Percentiles rank a stretch among this genome's conserved stretches.
Conservation (phyloP, 2,888 invertebrate species). For the Venustoraphidia nigricollis region DNA sequence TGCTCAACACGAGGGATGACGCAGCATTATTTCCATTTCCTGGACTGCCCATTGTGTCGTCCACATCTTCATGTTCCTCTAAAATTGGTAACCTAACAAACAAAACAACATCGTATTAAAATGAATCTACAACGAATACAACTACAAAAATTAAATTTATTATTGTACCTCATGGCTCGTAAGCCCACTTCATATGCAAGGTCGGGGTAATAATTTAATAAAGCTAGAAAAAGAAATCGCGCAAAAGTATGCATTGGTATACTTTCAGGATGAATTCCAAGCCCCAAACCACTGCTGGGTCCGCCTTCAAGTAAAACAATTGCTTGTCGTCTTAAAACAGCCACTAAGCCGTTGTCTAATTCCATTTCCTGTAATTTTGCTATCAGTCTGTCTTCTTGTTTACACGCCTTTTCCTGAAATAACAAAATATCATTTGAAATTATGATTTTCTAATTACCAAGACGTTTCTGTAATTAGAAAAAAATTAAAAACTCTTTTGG, state of each 20-base stretch:
- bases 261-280: slow-evolving; percentile 64
- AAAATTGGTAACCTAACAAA: slow-evolving; percentile 49
- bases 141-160: neutral
- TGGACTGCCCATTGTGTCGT: slow-evolving; percentile 34
- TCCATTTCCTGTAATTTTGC: slow-evolving; percentile 61
- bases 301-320: slow-evolving; percentile 58
- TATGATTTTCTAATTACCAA: too few species aligned
- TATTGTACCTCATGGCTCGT: slow-evolving; percentile 49
- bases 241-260: slow-evolving; percentile 78
- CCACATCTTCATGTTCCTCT: slow-evolving; percentile 52
- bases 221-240: slow-evolving; percentile 58
- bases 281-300: slow-evolving; percentile 56
- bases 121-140: neutral
- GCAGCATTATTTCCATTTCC: slow-evolving; percentile 20
- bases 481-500: too few species aligned
- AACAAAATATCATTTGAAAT: too few species aligned
- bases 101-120: neutral
- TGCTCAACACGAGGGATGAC: slow-evolving; percentile 35
- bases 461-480: too few species aligned
- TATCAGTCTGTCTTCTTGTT: slow-evolving; percentile 65
- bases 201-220: slow-evolving; percentile 59
- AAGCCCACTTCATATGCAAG: slow-evolving; percentile 66
- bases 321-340: slow-evolving; percentile 52
- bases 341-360: slow-evolving; percentile 51
- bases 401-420: slow-evolving; percentile 42